Base-by-base conservation (phyloP, 2,113 vertebrate genomes). In the Crotalus tigris region DNA sequence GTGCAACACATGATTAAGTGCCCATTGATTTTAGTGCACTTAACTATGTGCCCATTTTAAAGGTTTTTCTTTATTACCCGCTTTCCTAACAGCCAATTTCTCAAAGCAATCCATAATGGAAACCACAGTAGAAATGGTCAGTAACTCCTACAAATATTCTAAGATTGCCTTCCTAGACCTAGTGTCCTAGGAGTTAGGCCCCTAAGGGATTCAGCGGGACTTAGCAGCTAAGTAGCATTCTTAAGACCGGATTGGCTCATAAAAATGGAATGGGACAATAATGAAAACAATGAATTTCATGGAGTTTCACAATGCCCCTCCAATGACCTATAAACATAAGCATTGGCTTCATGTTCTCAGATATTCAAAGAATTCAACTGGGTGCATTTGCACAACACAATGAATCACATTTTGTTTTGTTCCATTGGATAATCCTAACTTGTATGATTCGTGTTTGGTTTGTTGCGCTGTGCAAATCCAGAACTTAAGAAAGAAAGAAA, bases 1-100 rank as follows among this genome's bases (percentile, higher is more conserved):
- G 59, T 58, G 92, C 39, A 90, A 44, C 26, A 46, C 19, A 58
- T 53, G 49, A 92, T 57, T 89, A 92, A 90, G 46, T 19, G 29
- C 51, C 29, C 88, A 90, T 86, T 86, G 88, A 93, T 93, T 85
- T 90, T 85, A 39, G 13, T 58, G 51, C 92, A 85, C 55, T 92
- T 51, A 55, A 88, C 49, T 13, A 55, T 29, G 86, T 15, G 12
- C 86, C 61, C 21, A 55, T n/a, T 64, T 89, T 15, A 58, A 92
- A 29, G 21, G 15, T 6, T 75, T 57, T 75, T 29, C 55, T 69
- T 57, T 55, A 81, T 92, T 39, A 75, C 17, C 33, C 49, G 13
- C 59, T 87, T 88, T 75, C 87, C 39, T 24, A 57, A 92, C 39
- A 81, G 23, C 54, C 23, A 57, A 69, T 89, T 64, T 24, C 24